These are phyloP conservation scores for Marmota flaviventris DNA, from an alignment of 2,113 vertebrate species.

Conservation along the genomic window DNA sequence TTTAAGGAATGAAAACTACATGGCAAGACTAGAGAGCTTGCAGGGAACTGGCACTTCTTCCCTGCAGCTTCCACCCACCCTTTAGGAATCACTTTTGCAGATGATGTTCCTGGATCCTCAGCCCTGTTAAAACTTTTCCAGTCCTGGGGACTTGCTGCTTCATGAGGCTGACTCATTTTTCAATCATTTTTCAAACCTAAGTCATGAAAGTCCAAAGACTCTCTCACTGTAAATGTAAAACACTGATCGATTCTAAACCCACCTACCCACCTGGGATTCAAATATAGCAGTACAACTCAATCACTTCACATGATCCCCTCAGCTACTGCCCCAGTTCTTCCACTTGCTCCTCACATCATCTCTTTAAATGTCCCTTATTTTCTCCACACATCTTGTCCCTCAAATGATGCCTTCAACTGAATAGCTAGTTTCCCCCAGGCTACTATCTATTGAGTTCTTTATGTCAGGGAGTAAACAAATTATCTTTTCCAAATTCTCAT, in stretches of 20 bases:
- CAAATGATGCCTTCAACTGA: neutral
- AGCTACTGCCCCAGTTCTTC: neutral
- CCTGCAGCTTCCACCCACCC: rapidly evolving
- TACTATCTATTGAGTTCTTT: neutral
- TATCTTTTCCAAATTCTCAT: neutral
- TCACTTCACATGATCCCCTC: neutral
- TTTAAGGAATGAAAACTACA: neutral
- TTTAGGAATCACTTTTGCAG: neutral
- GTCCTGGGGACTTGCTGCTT: neutral
- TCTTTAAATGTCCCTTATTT: neutral
- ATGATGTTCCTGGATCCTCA: neutral
- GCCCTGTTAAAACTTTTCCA: neutral
- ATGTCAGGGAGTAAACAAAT: neutral
- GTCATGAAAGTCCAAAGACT: constrained; percentile 8
- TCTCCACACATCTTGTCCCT: neutral
- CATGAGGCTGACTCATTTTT: constrained; percentile 1
- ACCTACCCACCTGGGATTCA: too few relatives aligned
- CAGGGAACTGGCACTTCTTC: neutral
- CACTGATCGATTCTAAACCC: neutral
- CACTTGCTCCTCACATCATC: neutral
- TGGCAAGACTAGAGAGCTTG: neutral
- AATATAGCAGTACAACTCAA: neutral
- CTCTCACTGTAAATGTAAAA: neutral
- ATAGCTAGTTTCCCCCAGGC: neutral
- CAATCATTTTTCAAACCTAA: neutral